Percentiles rank a stretch among this genome's conserved stretches.
Conservation (phyloP, 2,888 invertebrate species). For the Brachycybe producta region DNA sequence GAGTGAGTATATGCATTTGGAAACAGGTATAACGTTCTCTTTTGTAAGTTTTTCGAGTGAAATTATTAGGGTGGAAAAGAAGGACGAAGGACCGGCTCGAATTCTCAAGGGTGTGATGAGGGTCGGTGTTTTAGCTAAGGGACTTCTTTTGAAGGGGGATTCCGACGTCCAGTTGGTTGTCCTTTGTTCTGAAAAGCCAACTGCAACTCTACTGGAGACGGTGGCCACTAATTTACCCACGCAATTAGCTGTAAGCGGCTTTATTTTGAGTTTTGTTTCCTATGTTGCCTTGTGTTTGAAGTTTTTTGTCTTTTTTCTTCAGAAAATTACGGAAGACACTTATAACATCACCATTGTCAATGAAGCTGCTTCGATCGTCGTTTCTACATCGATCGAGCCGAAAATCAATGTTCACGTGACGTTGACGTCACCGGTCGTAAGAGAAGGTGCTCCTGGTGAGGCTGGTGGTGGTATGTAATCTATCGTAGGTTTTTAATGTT, state of each 20-base stretch:
- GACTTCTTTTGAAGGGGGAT: conserved; percentile 79
- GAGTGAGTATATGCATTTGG: no score
- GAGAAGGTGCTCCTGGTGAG: conserved; percentile 43
- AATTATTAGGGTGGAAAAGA: background rate
- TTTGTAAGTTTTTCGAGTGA: no score
- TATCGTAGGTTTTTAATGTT: no score
- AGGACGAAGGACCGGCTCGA: conserved; percentile 46
- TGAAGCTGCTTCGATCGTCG: conserved; percentile 70
- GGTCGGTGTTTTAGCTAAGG: conserved; percentile 80
- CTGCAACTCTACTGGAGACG: conserved; percentile 65
- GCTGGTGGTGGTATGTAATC: conserved; percentile 20
- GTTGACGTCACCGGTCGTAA: conserved; percentile 82
- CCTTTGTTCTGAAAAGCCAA: conserved; percentile 87
- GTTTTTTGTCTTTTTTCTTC: background rate
- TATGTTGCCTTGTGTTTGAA: background rate
- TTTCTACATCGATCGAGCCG: conserved; percentile 56
- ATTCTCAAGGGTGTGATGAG: conserved; percentile 93
- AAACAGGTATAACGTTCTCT: no score
- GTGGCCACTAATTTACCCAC: conserved; percentile 71
- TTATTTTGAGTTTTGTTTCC: background rate
- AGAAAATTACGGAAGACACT: no score
- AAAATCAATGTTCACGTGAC: conserved; percentile 65
- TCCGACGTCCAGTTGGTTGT: conserved; percentile 82
- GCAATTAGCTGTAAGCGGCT: conserved; percentile 49
- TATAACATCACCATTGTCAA: no score